Percentiles rank a stretch among this genome's conserved stretches.
phyloP scores from a whole-genome alignment of 1,140 invertebrate species.

The Ephestia elutella region DNA sequence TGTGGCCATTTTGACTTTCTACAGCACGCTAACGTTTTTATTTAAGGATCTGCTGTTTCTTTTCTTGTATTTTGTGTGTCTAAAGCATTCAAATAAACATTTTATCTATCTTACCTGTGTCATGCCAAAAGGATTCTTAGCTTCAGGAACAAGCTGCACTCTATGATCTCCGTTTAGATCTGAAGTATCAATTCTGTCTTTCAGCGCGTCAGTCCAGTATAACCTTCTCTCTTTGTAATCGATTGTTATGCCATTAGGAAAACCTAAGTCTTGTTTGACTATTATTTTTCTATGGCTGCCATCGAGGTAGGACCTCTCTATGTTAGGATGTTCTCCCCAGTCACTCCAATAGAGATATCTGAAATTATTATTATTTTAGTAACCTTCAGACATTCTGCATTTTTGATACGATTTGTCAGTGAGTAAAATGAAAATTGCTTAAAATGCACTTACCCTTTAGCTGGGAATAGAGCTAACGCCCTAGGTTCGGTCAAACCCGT shows the following conservation, averaged over 20 bases:
- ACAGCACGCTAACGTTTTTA: no score
- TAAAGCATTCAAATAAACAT: not conserved
- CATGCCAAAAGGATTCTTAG: constrained; percentile 85
- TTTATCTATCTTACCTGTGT: constrained; percentile 75
- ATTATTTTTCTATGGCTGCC: constrained; percentile 85
- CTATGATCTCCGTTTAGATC: constrained; percentile 89
- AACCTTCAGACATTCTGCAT: no score
- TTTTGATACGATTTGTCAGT: not conserved
- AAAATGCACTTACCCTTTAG: constrained; percentile 77
- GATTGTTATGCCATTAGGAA: constrained; percentile 93
- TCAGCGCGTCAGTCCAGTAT: constrained; percentile 93
- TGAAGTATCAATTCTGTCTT: constrained; percentile 92
- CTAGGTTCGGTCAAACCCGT: constrained; percentile 82
- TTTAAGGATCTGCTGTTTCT: no score
- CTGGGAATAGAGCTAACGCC: constrained; percentile 85
- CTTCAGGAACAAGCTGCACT: constrained; percentile 80
- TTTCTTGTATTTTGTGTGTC: no score
- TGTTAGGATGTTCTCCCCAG: constrained; percentile 87
- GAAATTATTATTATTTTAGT: constrained; percentile 11
- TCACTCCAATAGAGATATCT: constrained; percentile 94
- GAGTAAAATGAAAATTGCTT: not conserved
- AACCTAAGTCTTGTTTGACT: constrained; percentile 84
- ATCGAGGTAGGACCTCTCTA: constrained; percentile 90
- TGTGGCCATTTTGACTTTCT: no score
- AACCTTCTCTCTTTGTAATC: constrained; percentile 86